Evolutionary conservation across 2,113 vertebrate genomes (phyloP), one percentile per base, ranked within the genome.

Genomic region (Catagonus wagneri): DNA sequence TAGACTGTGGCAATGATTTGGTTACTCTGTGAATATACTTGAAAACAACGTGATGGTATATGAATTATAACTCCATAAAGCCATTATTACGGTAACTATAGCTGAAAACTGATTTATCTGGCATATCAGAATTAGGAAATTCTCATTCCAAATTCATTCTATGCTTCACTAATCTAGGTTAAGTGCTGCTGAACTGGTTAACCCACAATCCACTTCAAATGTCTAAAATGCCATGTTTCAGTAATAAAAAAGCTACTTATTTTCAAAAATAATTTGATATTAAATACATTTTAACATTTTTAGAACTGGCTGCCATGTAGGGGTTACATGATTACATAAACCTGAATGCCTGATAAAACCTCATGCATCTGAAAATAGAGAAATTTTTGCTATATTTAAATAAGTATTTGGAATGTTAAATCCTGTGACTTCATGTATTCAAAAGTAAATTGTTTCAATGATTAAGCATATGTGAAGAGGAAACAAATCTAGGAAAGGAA

Each of bases 391-490:
- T 95, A 11, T 90, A 66, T 85, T 68, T 83, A 88, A 95, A 56
- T 56, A 39, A 75, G 68, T 93, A 58, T 19, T 86, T 88, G 29
- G 72, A 90, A 90, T 90, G 89, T 78, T 78, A 87, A 95, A 78
- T 80, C 32, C 32, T 94, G 23, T 44, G 44, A 92, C 36, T 94
- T 81, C 61, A 84, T 66, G 66, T 58, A 78, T 61, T 96, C 58
- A 92, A 95, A 96, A 93, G 58, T 61, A 95, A 96, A 15, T n/a
- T 66, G 6, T 83, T 92, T 87, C 76, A 87, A 56, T 84, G 25
- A 92, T 80, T 89, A 86, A 79, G 12, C 63, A 89, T 75, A 60
- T 23, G 83, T 83, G 54, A 94, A 90, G 9, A 87, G 27, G 44
- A 84, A 93, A 44, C 22, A 83, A 92, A 90, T 34, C 32, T 19